Evolutionary conservation across 2,888 invertebrate species (phyloP), one percentile per base, ranked within the genome.

Genomic region (Tenthredo scrophulariae): DNA sequence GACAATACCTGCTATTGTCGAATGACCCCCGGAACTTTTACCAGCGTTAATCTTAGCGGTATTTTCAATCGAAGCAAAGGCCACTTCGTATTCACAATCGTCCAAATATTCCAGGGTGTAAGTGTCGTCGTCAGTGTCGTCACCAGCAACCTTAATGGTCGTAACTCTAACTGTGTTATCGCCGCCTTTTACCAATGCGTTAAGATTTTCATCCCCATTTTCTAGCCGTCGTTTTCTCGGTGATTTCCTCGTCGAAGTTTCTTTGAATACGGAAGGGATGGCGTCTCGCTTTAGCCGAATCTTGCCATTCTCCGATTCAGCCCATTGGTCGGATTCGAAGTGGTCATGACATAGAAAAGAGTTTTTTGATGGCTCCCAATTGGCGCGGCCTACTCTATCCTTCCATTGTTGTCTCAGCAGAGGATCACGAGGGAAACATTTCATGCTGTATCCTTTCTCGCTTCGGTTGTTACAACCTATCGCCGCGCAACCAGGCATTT

Each of bases 401-500:
- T 91, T 91, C 93, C 93, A 93, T 74, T 91, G 88, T 86, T 90
- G 90, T 86, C 93, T 87, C 6, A 93, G 77, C n/a, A 87, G 89
- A 65, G 91, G 90, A 87, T 93, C 90, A 22, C 91, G 91, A n/a
- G 93, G 93, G 85, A 93, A 93, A 88, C 91, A 91, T 90, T 93
- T 93, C 93, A 93, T 93, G 84, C 91, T 91, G 87, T 90, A 93
- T 85, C 93, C 93, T 74, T 93, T 93, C 83, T 93, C 92, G 84
- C 92, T 91, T 84, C 92, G 92, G 88, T 93, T 93, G 85, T 91
- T 92, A 87, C 93, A 93, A 84, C 93, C 93, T 50, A 92, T 87
- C 58, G 93, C 93, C 70, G 92, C 91, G 85, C 93, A 93, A 5
- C 93, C 93, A 86, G 92, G 92, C 93, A 93, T 93, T 86, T 89